Conservation (phyloP, 2,113 vertebrate genomes). For the Onychorhynchus coronatus region DNA sequence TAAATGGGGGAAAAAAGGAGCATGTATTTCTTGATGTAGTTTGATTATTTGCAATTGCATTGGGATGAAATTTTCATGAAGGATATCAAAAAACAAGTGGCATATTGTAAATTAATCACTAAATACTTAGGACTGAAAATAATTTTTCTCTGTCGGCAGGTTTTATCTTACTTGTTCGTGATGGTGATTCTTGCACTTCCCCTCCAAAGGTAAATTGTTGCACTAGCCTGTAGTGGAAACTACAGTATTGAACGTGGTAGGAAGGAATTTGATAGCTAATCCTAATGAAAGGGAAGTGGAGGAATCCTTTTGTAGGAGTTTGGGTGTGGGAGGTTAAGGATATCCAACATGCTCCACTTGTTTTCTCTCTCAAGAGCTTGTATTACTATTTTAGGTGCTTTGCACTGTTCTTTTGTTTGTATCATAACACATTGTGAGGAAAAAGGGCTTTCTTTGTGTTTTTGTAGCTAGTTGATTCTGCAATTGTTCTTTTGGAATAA, state of each 20-base stretch:
- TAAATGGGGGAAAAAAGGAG: not conserved
- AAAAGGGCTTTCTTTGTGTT: not conserved
- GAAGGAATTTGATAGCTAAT: not conserved
- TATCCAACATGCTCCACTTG: not conserved
- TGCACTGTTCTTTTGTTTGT: not conserved
- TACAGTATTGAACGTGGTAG: rapidly evolving
- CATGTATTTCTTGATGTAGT: not conserved
- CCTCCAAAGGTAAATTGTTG: not conserved
- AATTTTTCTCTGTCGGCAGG: not conserved
- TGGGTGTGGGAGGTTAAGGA: not conserved
- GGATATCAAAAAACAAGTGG: not conserved
- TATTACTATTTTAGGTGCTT: not conserved
- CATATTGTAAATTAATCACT: not conserved
- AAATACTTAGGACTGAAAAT: not conserved
- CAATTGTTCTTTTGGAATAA: not conserved
- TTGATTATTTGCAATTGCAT: not conserved
- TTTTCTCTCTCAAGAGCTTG: not conserved
- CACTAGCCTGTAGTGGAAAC: not conserved
- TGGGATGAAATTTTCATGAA: not conserved
- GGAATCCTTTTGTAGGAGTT: not conserved
- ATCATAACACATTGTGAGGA: rapidly evolving
- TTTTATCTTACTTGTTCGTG: not conserved
- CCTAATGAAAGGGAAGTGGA: too few relatives aligned
- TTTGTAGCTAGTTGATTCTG: not conserved
- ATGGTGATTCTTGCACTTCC: not conserved